phyloP scores from a whole-genome alignment of 2,113 vertebrate genomes.

The Oxyura jamaicensis region DNA sequence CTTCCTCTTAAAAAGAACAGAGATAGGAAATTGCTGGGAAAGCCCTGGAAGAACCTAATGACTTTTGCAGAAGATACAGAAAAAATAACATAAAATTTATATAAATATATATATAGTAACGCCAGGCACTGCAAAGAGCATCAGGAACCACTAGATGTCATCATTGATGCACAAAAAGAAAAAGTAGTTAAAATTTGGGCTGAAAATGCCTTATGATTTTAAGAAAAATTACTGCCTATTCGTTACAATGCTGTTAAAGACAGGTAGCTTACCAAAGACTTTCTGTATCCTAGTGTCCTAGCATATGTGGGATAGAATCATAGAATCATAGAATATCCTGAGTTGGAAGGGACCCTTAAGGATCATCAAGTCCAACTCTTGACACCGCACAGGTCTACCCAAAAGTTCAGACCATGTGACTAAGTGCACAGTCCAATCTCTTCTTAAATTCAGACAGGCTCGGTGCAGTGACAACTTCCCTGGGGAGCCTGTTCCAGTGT shows the following conservation, averaged over 20 bases:
- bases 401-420: too few species aligned
- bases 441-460: too few species aligned
- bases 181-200: accelerated
- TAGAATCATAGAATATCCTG: too few species aligned
- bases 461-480: too few species aligned
- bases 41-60: accelerated
- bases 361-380: too few species aligned
- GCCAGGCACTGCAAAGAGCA: not conserved
- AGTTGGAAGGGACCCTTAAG: too few species aligned
- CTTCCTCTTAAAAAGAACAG: not conserved
- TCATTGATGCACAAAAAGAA: not conserved
- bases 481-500: too few species aligned
- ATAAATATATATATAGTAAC: too few species aligned
- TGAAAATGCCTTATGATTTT: not conserved
- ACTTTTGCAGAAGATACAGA: accelerated
- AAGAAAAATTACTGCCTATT: not conserved
- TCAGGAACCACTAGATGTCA: not conserved
- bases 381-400: too few species aligned
- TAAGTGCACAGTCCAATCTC: too few species aligned
- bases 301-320: accelerated
- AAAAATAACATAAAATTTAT: too few species aligned
- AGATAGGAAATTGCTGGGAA: not conserved
- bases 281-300: not conserved
- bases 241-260: not conserved
- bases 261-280: not conserved